Evolutionary conservation across 2,888 invertebrate species (phyloP), one percentile per base, ranked within the genome.

Genomic region (Lithosia quadra): DNA sequence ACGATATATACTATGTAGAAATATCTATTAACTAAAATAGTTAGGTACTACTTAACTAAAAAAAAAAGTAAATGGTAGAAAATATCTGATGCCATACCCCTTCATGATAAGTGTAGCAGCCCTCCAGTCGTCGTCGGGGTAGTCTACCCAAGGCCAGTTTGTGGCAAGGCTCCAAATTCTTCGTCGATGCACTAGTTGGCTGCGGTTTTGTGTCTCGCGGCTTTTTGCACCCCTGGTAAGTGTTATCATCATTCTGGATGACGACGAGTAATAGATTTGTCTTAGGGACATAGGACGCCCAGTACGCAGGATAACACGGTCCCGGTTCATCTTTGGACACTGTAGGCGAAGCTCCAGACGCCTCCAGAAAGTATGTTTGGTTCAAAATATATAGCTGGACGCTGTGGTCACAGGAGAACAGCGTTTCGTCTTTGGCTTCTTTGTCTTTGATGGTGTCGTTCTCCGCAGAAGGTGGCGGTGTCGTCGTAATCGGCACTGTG

Each of bases 191-290:
- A 43, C 73, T 22, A 21, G 90, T 95, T 75, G 87, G 90, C 76
- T 78, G 87, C 78, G 89, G 95, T 84, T 84, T 95, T 73, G 97
- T 96, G 13, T 97, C 96, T 18, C 97, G 95, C 64, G 98, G 94
- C 65, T 96, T 86, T 28, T 76, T 90, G 90, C 93, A 93, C 11
- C 85, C 77, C 2, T 73, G 68, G 39, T 86, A 89, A 11, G 76
- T 75, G 69, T 79, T 84, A 2, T 86, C 81, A 1, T 86, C 85
- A 4, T 81, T 93, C 83, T 97, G 96, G 7, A 98, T 96, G 18
- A 97, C 97, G 61, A 98, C 95, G 74, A 98, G 90, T 43, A 98
- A 85, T 69, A 98, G 92, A 92, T 98, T 98, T 28, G 98, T 98
- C 82, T 97, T 96, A 0, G 96, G 96, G 53, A 98, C 96, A 84